Conservation (phyloP, 2,888 invertebrate genomes). For the Drosophila pseudotalamancana region DNA sequence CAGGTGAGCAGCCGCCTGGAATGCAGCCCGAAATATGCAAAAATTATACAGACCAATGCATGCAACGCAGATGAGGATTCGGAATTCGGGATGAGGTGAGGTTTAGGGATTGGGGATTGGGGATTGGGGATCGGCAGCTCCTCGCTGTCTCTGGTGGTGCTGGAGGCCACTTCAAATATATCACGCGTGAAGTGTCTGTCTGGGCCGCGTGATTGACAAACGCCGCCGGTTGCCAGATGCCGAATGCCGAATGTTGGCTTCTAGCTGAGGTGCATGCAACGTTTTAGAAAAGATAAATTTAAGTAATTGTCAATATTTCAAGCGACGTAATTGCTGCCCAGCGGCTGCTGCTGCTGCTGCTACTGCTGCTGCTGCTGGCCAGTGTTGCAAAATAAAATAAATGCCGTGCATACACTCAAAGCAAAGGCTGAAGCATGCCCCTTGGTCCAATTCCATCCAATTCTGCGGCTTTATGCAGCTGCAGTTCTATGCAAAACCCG, state of each 20-base stretch:
- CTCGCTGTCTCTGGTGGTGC: conserved; percentile 5
- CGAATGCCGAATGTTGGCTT: neutral
- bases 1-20: conserved; percentile 75
- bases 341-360: conserved; percentile 9
- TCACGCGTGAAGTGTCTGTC: conserved; percentile 70
- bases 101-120: neutral
- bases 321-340: conserved; percentile 70
- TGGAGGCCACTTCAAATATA: conserved; percentile 74
- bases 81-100: conserved; percentile 4
- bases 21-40: conserved; percentile 73
- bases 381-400: conserved; percentile 50
- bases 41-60: conserved; percentile 72
- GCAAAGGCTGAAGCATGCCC: conserved; percentile 14
- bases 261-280: conserved; percentile 69
- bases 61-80: conserved; percentile 22
- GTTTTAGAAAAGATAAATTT: conserved; percentile 79
- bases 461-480: conserved; percentile 66
- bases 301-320: conserved; percentile 80
- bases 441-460: conserved; percentile 6
- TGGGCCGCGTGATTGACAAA: conserved; percentile 69
- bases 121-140: neutral
- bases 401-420: conserved; percentile 49
- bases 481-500: conserved; percentile 62
- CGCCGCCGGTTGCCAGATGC: conserved; percentile 42
- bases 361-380: neutral